Percentiles rank a stretch among this genome's conserved stretches.
Conservation (phyloP, 2,797 vertebrate genomes). For the Allochrocebus solatus region DNA sequence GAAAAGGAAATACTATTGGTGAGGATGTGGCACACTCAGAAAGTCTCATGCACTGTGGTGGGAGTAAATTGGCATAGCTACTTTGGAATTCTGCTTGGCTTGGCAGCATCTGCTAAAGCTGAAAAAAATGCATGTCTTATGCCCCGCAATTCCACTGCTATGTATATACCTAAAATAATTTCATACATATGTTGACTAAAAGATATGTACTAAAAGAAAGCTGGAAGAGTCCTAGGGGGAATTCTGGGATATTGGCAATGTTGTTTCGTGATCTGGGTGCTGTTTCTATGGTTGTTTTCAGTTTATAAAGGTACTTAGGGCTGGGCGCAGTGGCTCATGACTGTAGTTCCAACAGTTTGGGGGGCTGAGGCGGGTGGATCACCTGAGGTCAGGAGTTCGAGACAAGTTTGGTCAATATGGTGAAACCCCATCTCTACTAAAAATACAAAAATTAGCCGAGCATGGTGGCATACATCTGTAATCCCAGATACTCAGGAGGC, state of each 20-base stretch:
- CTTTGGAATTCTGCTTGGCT: conserved; percentile 10
- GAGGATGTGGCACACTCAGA: not conserved
- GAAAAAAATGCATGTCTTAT: conserved; percentile 4
- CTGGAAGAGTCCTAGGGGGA: not conserved
- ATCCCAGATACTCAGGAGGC: not conserved
- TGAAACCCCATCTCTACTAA: not conserved
- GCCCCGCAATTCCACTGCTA: not conserved
- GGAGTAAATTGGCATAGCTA: conserved; percentile 12
- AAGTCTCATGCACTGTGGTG: not conserved
- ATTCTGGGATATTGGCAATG: not conserved
- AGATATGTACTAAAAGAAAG: conserved; percentile 4
- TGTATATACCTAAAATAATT: conserved; percentile 47
- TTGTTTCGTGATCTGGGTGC: not conserved
- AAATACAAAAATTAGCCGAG: not conserved
- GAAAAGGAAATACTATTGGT: not conserved
- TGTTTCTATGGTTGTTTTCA: not conserved
- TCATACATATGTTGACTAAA: conserved; percentile 48
- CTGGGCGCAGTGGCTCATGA: not conserved
- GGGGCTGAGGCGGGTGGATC: not conserved
- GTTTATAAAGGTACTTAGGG: not conserved
- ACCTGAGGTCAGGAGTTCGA: not conserved
- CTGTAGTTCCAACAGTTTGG: not conserved
- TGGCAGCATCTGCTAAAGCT: conserved; percentile 17
- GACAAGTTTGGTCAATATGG: not conserved
- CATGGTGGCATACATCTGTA: not conserved